A percentile compares a stretch with the other conserved stretches of the same genome.
Evolutionary conservation across 2,113 vertebrate genomes (phyloP).

Genomic region (Galbula dea): DNA sequence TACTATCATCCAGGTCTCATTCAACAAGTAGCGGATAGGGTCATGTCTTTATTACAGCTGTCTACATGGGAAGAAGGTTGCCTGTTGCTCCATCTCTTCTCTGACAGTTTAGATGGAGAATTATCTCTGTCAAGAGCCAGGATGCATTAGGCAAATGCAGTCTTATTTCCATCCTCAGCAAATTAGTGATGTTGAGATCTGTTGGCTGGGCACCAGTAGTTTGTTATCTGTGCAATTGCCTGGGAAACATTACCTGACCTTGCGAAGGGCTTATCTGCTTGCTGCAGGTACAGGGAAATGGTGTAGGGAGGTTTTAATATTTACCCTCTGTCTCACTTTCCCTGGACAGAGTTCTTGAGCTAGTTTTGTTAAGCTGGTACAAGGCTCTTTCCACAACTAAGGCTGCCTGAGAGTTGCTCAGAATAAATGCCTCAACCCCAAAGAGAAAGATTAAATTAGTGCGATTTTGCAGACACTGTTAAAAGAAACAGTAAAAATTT

Average conservation of each 20-base stretch:
- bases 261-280: background rate
- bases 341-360: background rate
- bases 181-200: slow-evolving; percentile 40
- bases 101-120: background rate
- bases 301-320: background rate
- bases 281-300: background rate
- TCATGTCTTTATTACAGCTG: slow-evolving; percentile 65
- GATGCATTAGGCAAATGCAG: slow-evolving; percentile 51
- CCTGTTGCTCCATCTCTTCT: slow-evolving; percentile 19
- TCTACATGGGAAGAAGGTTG: slow-evolving; percentile 47
- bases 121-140: slow-evolving; percentile 46
- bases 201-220: background rate
- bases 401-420: background rate
- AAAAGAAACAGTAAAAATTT: background rate
- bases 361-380: background rate
- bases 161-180: slow-evolving; percentile 43
- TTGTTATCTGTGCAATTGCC: slow-evolving; percentile 33
- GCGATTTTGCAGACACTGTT: background rate
- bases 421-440: background rate
- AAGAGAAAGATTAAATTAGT: background rate
- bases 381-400: background rate
- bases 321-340: background rate
- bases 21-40: slow-evolving; percentile 53
- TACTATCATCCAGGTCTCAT: slow-evolving; percentile 51
- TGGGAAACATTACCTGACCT: background rate